Evolutionary conservation across 2,888 invertebrate genomes (phyloP).

Genomic region (Coelopa pilipes): DNA sequence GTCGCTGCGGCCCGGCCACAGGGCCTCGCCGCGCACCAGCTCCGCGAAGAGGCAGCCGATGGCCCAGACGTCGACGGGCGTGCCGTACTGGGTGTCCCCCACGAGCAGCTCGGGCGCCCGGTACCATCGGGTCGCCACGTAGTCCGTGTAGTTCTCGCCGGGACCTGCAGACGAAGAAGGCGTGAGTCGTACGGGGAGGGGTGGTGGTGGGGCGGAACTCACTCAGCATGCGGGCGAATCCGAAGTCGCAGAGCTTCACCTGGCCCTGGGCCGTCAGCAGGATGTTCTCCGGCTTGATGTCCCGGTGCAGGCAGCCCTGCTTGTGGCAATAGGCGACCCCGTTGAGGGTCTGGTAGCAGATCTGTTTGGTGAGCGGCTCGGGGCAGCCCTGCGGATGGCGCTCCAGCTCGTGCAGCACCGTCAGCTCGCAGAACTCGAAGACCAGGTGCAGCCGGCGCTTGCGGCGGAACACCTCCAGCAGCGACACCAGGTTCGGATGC

Average conservation of each 20-base stretch:
- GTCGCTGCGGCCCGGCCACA: constrained; percentile 99
- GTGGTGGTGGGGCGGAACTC: constrained; percentile 48
- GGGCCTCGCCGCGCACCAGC: constrained; percentile 86
- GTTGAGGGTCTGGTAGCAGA: constrained; percentile 94
- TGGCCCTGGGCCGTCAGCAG: constrained; percentile 91
- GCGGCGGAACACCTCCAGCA: constrained; percentile 96
- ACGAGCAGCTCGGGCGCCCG: constrained; percentile 96
- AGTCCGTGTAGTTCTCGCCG: constrained; percentile 98
- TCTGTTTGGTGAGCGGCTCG: constrained; percentile 88
- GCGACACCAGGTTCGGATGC: constrained; percentile 96
- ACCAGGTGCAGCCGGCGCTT: constrained; percentile 96
- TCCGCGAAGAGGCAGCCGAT: constrained; percentile 94
- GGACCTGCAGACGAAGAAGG: constrained; percentile 72
- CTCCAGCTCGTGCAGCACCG: constrained; percentile 95
- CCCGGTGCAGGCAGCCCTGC: constrained; percentile 93
- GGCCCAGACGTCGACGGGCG: constrained; percentile 97
- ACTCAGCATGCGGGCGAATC: constrained; percentile 96
- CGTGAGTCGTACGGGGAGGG: no score
- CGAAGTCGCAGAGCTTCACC: constrained; percentile 97
- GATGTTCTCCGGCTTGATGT: constrained; percentile 99
- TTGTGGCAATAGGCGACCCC: constrained; percentile 97
- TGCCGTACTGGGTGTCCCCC: constrained; percentile 92
- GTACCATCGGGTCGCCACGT: constrained; percentile 99
- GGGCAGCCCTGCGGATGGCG: constrained; percentile 93
- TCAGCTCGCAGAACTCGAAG: constrained; percentile 98